Percentiles rank a stretch among this genome's conserved stretches.
These are phyloP conservation scores for Pachyramphus minor DNA, from an alignment of 2,113 vertebrate species.

Conservation along the genomic window DNA sequence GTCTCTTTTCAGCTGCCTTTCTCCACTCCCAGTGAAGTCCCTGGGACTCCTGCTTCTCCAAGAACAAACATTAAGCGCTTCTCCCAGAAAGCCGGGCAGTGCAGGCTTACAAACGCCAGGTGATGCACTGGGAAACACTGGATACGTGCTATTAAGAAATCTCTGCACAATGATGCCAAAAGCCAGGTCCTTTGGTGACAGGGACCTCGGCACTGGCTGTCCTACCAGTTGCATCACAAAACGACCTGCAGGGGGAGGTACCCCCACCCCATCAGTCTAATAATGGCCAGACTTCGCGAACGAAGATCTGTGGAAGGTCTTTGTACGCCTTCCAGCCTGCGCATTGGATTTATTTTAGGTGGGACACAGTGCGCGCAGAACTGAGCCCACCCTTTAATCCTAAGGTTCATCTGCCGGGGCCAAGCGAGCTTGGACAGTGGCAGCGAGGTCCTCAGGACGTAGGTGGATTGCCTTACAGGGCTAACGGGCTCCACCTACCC, in stretches of 20 bases:
- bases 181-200: background rate
- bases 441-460: no score
- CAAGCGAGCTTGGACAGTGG: no score
- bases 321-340: no score
- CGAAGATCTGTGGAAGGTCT: no score
- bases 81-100: rapidly evolving
- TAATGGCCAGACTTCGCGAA: no score
- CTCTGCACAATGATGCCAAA: rapidly evolving
- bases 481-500: no score
- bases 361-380: no score
- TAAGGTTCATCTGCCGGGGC: no score
- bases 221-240: background rate
- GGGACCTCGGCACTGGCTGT: background rate
- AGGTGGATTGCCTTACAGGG: no score
- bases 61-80: background rate
- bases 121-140: background rate
- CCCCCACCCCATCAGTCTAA: background rate
- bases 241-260: rapidly evolving
- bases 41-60: background rate
- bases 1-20: background rate
- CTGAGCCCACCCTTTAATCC: no score
- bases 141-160: background rate
- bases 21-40: background rate
- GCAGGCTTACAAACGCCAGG: background rate
- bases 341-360: no score